Percentiles rank a stretch among this genome's conserved stretches.
phyloP scores from a whole-genome alignment of 2,113 vertebrate species.

The Platichthys flesus region DNA sequence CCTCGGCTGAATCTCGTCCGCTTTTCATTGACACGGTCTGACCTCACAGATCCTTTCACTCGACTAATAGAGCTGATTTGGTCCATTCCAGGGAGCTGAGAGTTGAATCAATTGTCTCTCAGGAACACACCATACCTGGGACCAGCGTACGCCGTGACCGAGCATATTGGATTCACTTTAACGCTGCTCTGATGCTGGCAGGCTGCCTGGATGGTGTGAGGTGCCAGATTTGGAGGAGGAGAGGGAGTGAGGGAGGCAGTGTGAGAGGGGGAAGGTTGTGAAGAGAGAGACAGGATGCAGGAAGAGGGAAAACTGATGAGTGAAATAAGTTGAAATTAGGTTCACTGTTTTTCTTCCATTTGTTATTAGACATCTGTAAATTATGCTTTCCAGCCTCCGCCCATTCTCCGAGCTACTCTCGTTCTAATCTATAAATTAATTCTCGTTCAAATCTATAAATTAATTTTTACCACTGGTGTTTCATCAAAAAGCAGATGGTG shows the following conservation, averaged over 20 bases:
- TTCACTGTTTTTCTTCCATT: neutral
- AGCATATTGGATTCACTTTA: slow-evolving; percentile 68
- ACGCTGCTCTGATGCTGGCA: slow-evolving; percentile 53
- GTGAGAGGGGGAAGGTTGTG: neutral
- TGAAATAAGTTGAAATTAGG: neutral
- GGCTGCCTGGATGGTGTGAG: slow-evolving; percentile 41
- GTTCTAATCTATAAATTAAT: neutral
- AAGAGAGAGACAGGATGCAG: neutral
- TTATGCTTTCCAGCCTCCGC: neutral
- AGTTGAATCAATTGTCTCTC: slow-evolving; percentile 58
- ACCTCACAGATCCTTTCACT: slow-evolving; percentile 23
- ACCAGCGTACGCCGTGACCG: slow-evolving; percentile 46
- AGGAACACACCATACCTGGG: slow-evolving; percentile 43
- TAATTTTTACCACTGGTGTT: neutral
- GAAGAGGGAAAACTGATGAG: neutral
- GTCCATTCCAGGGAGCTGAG: slow-evolving; percentile 40
- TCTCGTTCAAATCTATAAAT: neutral
- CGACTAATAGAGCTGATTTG: slow-evolving; percentile 56
- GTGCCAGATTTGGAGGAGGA: slow-evolving; percentile 21
- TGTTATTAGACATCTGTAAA: neutral
- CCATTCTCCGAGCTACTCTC: neutral
- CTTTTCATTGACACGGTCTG: slow-evolving; percentile 16
- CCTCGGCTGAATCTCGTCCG: neutral
- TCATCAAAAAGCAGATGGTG: neutral
- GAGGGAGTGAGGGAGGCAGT: neutral